phyloP scores from a whole-genome alignment of 2,888 invertebrate species.

The Onthophagus sagittarius region DNA sequence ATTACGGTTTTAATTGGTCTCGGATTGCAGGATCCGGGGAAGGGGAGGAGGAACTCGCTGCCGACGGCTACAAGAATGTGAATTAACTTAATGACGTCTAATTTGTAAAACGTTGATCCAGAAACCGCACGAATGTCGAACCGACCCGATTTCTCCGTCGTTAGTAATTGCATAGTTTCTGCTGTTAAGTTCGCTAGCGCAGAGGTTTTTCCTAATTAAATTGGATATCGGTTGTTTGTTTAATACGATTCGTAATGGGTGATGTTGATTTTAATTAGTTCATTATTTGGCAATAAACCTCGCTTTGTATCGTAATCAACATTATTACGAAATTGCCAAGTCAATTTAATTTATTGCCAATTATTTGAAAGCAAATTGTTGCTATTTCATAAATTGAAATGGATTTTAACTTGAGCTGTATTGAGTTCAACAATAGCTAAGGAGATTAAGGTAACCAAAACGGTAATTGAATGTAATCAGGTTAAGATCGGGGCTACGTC shows the following conservation, averaged over 20 bases:
- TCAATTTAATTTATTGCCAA: neutral
- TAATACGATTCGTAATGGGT: neutral
- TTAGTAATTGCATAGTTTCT: neutral
- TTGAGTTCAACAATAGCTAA: neutral
- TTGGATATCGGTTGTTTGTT: neutral
- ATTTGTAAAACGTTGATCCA: constrained; percentile 19
- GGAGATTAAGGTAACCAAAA: neutral
- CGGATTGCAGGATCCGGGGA: constrained; percentile 26
- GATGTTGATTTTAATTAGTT: neutral
- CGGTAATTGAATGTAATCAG: neutral
- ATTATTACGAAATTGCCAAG: neutral
- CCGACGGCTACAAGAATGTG: constrained; percentile 20
- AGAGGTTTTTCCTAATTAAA: neutral
- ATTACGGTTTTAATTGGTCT: constrained; percentile 33
- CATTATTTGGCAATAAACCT: neutral
- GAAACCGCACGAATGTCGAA: neutral
- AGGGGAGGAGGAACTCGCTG: neutral
- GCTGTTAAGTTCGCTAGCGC: neutral
- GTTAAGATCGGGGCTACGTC: neutral
- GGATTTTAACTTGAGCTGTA: neutral
- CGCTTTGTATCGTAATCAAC: neutral
- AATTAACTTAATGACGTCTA: constrained; percentile 26
- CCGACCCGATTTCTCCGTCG: neutral
- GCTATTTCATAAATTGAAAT: neutral
- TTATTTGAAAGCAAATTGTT: neutral